Conservation (phyloP, 1,140 invertebrate species). For the Hycleus phaleratus region DNA sequence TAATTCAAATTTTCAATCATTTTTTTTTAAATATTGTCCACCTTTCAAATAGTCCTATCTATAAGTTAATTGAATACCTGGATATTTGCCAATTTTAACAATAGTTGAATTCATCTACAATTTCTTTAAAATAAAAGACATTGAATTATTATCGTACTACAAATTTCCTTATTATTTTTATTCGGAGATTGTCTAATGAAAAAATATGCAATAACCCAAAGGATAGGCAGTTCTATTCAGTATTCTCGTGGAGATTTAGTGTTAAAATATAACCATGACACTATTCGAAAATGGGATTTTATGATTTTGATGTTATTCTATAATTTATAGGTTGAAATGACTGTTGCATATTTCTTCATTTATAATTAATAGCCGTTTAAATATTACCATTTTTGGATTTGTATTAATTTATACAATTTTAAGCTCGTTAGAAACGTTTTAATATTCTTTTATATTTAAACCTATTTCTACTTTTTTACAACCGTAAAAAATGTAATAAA, state of each 20-base stretch:
- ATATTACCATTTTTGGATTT: slow-evolving; percentile 3
- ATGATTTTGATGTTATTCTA: slow-evolving; percentile 18
- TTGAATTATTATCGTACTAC: background rate
- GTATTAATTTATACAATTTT: slow-evolving; percentile 7
- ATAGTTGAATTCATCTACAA: slow-evolving; percentile 9
- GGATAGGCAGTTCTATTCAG: background rate
- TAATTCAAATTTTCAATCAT: too few species aligned
- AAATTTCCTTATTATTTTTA: background rate
- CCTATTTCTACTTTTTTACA: background rate
- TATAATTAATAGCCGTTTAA: slow-evolving; percentile 12
- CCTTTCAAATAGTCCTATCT: slow-evolving; percentile 18
- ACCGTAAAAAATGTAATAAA: background rate
- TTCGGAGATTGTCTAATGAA: background rate
- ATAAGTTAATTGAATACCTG: slow-evolving; percentile 30
- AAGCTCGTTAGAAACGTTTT: slow-evolving; percentile 5
- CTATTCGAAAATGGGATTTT: slow-evolving; percentile 16
- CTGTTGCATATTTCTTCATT: slow-evolving; percentile 15
- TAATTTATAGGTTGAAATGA: slow-evolving; percentile 12
- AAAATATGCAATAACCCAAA: background rate
- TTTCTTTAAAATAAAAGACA: slow-evolving; percentile 5
- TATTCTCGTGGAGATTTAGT: background rate
- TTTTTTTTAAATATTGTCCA: too few species aligned
- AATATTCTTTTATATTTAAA: background rate
- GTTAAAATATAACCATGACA: slow-evolving; percentile 10
- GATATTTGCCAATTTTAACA: slow-evolving; percentile 21